These are phyloP conservation scores for Cuniculus paca DNA, from an alignment of 2,797 vertebrate species.

Conservation along the genomic window DNA sequence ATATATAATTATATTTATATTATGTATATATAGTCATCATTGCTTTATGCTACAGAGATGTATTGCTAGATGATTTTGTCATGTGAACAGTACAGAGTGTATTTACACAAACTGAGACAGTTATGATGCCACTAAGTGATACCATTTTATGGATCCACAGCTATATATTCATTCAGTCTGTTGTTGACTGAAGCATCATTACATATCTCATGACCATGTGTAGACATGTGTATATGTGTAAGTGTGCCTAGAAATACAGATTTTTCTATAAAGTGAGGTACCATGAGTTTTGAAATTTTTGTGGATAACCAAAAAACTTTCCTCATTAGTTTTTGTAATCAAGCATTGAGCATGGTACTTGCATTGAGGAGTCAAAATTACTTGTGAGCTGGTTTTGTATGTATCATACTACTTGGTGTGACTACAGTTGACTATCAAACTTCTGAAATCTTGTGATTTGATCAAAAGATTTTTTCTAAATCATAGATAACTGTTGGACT, in stretches of 20 bases:
- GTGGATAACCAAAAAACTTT: conserved; percentile 6
- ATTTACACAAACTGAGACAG: neutral
- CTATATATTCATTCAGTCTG: neutral
- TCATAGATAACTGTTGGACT: neutral
- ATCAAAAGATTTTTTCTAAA: conserved; percentile 1
- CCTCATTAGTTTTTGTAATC: neutral
- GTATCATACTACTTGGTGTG: neutral
- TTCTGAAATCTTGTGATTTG: conserved; percentile 35
- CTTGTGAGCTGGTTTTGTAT: neutral
- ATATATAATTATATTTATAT: neutral
- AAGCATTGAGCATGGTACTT: neutral
- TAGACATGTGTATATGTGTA: neutral
- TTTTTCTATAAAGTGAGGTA: conserved; percentile 18
- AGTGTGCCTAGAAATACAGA: neutral
- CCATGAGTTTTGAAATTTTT: conserved; percentile 21
- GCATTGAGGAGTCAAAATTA: neutral
- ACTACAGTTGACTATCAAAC: neutral
- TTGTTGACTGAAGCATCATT: neutral
- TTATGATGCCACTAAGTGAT: neutral
- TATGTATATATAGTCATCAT: neutral
- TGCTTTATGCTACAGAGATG: neutral
- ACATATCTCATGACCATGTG: neutral
- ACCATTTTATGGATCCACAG: neutral
- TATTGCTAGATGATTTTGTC: neutral
- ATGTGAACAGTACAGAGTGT: neutral